Evolutionary conservation across 1,140 invertebrate genomes (phyloP).

Genomic region (Plodia interpunctella): DNA sequence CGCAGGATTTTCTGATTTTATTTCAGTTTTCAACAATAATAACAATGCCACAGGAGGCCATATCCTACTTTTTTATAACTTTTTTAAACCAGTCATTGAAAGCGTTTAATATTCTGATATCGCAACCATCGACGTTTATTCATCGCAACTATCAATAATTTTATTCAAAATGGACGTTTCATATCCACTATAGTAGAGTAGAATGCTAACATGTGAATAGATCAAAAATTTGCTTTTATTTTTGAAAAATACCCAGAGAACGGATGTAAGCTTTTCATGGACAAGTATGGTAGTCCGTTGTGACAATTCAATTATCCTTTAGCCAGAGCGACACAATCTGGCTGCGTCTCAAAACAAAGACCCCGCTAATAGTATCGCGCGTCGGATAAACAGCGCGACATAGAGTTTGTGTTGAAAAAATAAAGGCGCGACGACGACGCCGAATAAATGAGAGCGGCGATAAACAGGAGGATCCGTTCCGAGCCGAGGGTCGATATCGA

Average conservation of each 20-base stretch:
- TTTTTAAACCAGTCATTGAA: too few relatives aligned
- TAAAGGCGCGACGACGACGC: constrained; percentile 73
- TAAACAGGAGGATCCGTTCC: constrained; percentile 74
- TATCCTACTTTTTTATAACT: too few relatives aligned
- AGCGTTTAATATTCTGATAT: too few relatives aligned
- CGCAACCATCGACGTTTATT: too few relatives aligned
- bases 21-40: too few relatives aligned
- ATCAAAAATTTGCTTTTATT: not conserved
- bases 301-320: constrained; percentile 67
- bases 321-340: constrained; percentile 51
- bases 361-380: constrained; percentile 62
- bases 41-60: too few relatives aligned
- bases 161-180: not conserved
- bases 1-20: too few relatives aligned
- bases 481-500: constrained; percentile 73
- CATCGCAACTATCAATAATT: not conserved
- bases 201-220: not conserved
- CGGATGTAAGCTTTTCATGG: constrained; percentile 4
- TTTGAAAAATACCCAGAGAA: not conserved
- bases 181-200: not conserved
- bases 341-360: constrained; percentile 63
- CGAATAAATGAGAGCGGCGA: constrained; percentile 75
- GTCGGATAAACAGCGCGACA: constrained; percentile 64
- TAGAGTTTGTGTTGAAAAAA: constrained; percentile 67
- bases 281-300: constrained; percentile 35